phyloP scores from a whole-genome alignment of 1,140 invertebrate genomes.

The Pinna nobilis region DNA sequence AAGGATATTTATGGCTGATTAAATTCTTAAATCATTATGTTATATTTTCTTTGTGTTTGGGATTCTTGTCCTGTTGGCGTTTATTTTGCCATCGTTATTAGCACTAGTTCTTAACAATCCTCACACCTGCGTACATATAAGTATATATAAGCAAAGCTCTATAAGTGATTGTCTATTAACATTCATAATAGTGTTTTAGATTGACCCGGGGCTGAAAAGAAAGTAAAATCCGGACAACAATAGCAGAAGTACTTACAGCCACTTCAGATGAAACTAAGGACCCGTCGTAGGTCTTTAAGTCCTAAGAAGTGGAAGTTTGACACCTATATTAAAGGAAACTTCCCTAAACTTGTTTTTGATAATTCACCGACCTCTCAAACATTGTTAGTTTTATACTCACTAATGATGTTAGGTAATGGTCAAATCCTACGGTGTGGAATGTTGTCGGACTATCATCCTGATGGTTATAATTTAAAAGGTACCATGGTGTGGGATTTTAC shows the following conservation, averaged over 20 bases:
- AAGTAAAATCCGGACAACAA: constrained; percentile 38
- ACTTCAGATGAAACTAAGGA: constrained; percentile 32
- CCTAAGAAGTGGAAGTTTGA: constrained; percentile 38
- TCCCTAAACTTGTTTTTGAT: constrained; percentile 30
- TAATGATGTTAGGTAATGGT: too few species aligned
- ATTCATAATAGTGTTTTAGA: constrained; percentile 31
- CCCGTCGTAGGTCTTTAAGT: constrained; percentile 37
- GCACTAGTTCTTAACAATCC: constrained; percentile 18
- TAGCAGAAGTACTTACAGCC: constrained; percentile 28
- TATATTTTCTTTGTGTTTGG: background rate
- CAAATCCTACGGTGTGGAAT: too few species aligned
- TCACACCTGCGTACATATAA: constrained; percentile 38
- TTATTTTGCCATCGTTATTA: constrained; percentile 36
- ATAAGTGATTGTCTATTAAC: constrained; percentile 18
- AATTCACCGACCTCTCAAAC: too few species aligned
- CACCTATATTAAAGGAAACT: constrained; percentile 39
- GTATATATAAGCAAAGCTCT: constrained; percentile 29
- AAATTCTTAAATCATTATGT: constrained; percentile 33
- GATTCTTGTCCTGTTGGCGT: constrained; percentile 7
- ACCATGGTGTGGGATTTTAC: too few species aligned
- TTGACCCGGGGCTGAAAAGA: constrained; percentile 19
- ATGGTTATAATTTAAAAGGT: too few species aligned
- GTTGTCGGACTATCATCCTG: too few species aligned
- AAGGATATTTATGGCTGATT: constrained; percentile 27
- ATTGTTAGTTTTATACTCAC: too few species aligned